Percentiles rank a stretch among this genome's conserved stretches.
Evolutionary conservation across 1,140 invertebrate genomes (phyloP).

Genomic region (Ceratosolen solmsi): DNA sequence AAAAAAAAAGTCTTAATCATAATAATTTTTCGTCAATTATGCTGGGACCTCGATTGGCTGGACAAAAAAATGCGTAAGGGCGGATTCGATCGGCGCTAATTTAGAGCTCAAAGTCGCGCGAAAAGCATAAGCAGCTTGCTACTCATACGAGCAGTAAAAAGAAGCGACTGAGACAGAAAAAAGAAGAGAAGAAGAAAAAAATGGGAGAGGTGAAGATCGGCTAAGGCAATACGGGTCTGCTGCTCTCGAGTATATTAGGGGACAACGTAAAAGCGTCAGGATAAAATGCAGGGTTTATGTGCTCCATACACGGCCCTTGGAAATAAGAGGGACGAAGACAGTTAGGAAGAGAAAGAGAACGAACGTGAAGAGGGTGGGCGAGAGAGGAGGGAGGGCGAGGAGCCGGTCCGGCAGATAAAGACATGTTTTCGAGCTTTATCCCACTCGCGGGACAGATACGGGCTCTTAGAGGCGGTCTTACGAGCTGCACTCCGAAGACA

Average conservation of each 20-base stretch:
- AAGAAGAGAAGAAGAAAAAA: neutral
- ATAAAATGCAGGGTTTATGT: conserved; percentile 73
- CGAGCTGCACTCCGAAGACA: conserved; percentile 15
- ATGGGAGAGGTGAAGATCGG: conserved; percentile 1
- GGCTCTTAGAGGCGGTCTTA: conserved; percentile 61
- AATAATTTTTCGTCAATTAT: conserved; percentile 44
- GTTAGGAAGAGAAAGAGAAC: neutral
- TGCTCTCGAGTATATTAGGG: conserved; percentile 41
- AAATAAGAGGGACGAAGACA: neutral
- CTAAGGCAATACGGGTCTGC: conserved; percentile 1
- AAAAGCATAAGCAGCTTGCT: conserved; percentile 22
- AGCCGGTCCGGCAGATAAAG: conserved; percentile 70
- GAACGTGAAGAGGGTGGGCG: conserved; percentile 43
- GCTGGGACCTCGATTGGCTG: neutral
- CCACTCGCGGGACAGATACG: conserved; percentile 69
- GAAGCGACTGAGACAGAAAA: neutral
- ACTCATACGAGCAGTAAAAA: conserved; percentile 1
- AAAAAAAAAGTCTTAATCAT: conserved; percentile 10
- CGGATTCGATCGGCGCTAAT: conserved; percentile 38
- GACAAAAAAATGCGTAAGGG: conserved; percentile 13
- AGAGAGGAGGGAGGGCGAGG: conserved; percentile 50
- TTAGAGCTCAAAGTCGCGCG: conserved; percentile 45
- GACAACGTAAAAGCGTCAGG: conserved; percentile 55
- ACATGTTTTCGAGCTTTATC: conserved; percentile 73
- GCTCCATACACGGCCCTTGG: conserved; percentile 53